phyloP scores from a whole-genome alignment of 1,140 invertebrate species.

The Megalopta genalis region DNA sequence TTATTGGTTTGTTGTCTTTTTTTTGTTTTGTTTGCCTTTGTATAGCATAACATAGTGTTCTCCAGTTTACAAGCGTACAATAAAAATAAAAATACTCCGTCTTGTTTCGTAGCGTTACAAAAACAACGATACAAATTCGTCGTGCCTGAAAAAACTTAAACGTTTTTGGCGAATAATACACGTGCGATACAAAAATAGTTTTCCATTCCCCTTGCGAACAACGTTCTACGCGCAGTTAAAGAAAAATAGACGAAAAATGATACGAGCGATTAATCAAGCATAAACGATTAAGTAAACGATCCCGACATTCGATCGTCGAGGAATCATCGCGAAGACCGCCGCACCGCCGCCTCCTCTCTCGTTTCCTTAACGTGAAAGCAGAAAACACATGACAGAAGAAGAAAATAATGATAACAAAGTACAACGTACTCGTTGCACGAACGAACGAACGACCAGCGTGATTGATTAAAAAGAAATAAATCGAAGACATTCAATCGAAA shows the following conservation, averaged over 20 bases:
- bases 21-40: background rate
- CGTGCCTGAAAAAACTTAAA: background rate
- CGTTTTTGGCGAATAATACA: conserved; percentile 13
- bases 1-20: too few relatives aligned
- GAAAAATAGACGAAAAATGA: background rate
- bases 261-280: background rate
- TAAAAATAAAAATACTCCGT: background rate
- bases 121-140: too few relatives aligned
- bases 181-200: background rate
- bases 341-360: too few relatives aligned
- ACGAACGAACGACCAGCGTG: too few relatives aligned
- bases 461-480: too few relatives aligned
- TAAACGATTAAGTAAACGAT: background rate
- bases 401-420: background rate
- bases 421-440: too few relatives aligned
- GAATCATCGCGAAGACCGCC: background rate
- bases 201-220: background rate
- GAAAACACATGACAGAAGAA: background rate
- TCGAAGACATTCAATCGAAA: background rate
- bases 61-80: background rate
- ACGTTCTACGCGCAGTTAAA: background rate
- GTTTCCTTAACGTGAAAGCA: background rate
- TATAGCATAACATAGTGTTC: background rate
- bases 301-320: background rate
- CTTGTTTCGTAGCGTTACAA: background rate